These are phyloP conservation scores for Puma concolor DNA, from an alignment of 2,113 vertebrate genomes.

Conservation along the genomic window DNA sequence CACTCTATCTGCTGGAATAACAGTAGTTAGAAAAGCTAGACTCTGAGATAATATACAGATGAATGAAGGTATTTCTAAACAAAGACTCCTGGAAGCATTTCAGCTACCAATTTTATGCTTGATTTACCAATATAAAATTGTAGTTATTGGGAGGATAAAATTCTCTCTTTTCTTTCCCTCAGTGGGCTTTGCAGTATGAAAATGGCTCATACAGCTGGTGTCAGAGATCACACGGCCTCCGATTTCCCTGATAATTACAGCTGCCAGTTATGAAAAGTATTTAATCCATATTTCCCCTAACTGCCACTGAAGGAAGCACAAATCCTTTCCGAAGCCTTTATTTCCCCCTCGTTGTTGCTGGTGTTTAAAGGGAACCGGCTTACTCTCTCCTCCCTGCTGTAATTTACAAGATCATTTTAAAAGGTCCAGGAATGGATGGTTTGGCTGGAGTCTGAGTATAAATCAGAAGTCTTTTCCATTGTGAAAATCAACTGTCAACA, in stretches of 20 bases:
- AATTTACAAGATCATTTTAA: constrained; percentile 59
- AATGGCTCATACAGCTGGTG: constrained; percentile 78
- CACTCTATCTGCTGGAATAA: constrained; percentile 73
- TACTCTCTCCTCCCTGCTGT: neutral
- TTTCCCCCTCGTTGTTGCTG: constrained; percentile 22
- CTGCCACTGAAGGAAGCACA: constrained; percentile 70
- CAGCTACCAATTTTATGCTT: constrained; percentile 87
- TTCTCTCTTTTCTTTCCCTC: constrained; percentile 82
- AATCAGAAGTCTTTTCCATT: constrained; percentile 48
- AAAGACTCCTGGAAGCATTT: constrained; percentile 84
- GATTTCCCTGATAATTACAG: constrained; percentile 80
- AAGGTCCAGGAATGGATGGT: constrained; percentile 60
- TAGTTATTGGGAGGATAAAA: constrained; percentile 84
- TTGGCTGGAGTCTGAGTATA: constrained; percentile 62
- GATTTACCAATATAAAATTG: constrained; percentile 87
- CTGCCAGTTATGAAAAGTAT: constrained; percentile 74
- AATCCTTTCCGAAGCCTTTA: constrained; percentile 56
- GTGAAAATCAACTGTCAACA: constrained; percentile 63
- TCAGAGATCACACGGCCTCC: constrained; percentile 75
- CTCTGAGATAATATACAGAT: constrained; percentile 78
- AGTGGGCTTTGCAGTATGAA: constrained; percentile 79
- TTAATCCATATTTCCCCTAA: constrained; percentile 76
- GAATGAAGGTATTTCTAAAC: constrained; percentile 83
- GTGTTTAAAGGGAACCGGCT: constrained; percentile 55
- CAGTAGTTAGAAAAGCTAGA: constrained; percentile 76